Conservation (phyloP, 2,113 vertebrate genomes). For the Dicentrarchus labrax region DNA sequence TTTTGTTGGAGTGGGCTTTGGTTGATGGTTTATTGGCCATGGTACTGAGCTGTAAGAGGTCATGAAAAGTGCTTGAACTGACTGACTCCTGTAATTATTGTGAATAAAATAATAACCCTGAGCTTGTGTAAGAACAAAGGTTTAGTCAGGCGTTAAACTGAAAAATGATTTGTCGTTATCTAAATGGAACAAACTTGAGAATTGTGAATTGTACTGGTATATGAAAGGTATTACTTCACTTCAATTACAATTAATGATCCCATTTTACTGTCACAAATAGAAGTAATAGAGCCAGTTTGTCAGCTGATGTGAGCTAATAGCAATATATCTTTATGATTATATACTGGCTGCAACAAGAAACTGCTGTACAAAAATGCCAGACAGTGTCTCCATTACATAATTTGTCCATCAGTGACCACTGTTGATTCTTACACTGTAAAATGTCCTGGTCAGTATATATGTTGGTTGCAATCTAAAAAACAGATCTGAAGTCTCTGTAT, state of each 20-base stretch:
- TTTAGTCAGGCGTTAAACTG: not conserved
- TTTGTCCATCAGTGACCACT: too few species aligned
- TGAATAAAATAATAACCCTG: slow-evolving; percentile 25
- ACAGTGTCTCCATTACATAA: too few species aligned
- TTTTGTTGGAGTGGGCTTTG: not conserved
- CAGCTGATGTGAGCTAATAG: too few species aligned
- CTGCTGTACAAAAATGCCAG: too few species aligned
- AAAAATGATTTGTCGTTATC: slow-evolving; percentile 7
- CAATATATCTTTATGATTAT: too few species aligned
- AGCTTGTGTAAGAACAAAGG: not conserved
- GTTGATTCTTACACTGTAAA: too few species aligned
- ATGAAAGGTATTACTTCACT: not conserved
- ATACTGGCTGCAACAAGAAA: too few species aligned
- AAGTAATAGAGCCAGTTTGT: not conserved
- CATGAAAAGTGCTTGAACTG: not conserved
- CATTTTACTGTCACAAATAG: not conserved
- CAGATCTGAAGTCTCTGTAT: too few species aligned
- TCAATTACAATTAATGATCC: not conserved
- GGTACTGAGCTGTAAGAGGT: not conserved
- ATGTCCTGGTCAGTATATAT: too few species aligned
- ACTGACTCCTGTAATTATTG: slow-evolving; percentile 31
- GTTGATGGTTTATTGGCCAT: slow-evolving; percentile 19
- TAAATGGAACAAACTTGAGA: slow-evolving; percentile 1
- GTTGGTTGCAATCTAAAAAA: too few species aligned
- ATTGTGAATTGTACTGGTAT: not conserved